phyloP scores from a whole-genome alignment of 2,113 vertebrate genomes.

The Tylochromis polylepis region DNA sequence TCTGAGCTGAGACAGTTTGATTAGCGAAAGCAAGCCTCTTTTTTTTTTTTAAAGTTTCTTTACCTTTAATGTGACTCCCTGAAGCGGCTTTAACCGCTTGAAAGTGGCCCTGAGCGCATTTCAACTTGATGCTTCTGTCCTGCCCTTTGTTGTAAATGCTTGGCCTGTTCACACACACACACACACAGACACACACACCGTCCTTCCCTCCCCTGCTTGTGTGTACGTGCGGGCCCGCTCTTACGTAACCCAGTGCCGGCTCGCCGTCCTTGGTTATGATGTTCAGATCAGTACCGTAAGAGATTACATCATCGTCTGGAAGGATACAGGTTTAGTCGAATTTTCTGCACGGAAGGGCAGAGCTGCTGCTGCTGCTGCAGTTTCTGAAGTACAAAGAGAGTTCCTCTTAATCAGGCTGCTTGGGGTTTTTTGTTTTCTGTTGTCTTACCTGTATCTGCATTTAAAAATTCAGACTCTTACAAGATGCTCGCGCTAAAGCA shows the following conservation, averaged over 20 bases:
- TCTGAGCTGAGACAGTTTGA: neutral
- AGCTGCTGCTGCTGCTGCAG: constrained; percentile 7
- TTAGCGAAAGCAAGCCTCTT: neutral
- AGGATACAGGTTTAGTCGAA: constrained; percentile 40
- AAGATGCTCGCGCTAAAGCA: neutral
- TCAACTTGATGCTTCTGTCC: neutral
- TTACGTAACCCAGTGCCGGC: constrained; percentile 39
- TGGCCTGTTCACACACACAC: constrained; percentile 2
- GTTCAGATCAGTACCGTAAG: constrained; percentile 48
- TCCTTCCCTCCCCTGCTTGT: neutral
- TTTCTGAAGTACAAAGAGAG: constrained; percentile 1
- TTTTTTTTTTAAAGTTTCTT: neutral
- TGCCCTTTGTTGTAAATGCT: constrained; percentile 5
- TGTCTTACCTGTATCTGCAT: neutral
- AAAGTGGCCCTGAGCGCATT: neutral
- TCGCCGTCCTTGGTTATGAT: constrained; percentile 26
- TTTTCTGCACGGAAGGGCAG: constrained; percentile 15
- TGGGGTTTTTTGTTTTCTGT: neutral
- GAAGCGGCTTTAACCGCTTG: neutral
- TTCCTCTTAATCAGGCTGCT: neutral
- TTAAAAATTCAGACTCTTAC: neutral
- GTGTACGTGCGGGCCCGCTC: neutral
- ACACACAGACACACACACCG: neutral
- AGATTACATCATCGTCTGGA: constrained; percentile 69
- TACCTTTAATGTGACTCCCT: neutral